phyloP scores from a whole-genome alignment of 2,797 vertebrate genomes.

The Synanceia verrucosa region DNA sequence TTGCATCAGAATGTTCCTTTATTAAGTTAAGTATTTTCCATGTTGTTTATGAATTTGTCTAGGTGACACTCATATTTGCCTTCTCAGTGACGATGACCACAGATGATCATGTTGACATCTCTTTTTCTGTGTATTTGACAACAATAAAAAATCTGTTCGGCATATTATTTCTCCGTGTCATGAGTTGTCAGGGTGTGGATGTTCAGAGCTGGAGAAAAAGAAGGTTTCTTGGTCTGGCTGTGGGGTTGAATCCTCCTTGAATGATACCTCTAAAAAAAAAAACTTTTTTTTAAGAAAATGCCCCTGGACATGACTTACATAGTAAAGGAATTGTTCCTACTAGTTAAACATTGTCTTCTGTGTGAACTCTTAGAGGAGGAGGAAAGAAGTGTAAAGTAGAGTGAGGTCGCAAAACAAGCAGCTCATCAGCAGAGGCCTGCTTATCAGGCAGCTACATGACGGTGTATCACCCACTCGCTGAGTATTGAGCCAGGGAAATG shows the following conservation, averaged over 20 bases:
- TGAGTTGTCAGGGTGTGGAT: not conserved
- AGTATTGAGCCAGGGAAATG: slow-evolving; percentile 52
- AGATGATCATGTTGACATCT: not conserved
- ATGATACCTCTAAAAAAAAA: not conserved
- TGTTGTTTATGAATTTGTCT: not conserved
- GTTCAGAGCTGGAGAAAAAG: not conserved
- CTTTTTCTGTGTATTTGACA: not conserved
- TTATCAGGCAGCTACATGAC: slow-evolving; percentile 53
- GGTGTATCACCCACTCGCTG: slow-evolving; percentile 53
- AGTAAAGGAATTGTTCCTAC: not conserved
- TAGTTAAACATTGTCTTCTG: slow-evolving; percentile 6
- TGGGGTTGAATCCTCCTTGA: not conserved
- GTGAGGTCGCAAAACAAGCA: slow-evolving; percentile 44
- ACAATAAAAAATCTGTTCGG: not conserved
- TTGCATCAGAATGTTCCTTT: not conserved
- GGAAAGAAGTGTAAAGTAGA: slow-evolving; percentile 24
- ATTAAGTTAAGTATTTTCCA: not conserved
- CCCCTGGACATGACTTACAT: not conserved
- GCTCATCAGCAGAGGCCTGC: slow-evolving; percentile 55
- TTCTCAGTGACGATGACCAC: not conserved
- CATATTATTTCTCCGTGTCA: not conserved
- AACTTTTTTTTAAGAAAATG: not conserved
- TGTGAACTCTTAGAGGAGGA: not conserved
- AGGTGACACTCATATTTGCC: not conserved
- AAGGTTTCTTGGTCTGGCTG: not conserved